Conservation (phyloP, 2,888 invertebrate species). For the Oscheius sp. region DNA sequence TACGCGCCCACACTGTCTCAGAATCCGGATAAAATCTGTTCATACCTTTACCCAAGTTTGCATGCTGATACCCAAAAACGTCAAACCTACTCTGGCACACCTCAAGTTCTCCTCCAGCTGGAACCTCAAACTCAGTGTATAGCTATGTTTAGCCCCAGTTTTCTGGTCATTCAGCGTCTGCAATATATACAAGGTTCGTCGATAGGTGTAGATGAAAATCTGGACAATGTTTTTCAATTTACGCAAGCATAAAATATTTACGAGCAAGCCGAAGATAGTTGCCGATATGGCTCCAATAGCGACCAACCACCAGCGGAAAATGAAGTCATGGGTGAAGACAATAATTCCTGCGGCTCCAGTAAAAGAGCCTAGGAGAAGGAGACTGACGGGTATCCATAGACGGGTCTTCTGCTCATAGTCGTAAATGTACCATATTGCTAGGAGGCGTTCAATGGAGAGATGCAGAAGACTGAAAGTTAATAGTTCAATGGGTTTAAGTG, state of each 20-base stretch:
- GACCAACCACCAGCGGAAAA: not conserved
- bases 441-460: slow-evolving; percentile 10
- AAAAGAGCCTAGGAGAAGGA: not conserved
- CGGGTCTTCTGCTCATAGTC: slow-evolving; percentile 16
- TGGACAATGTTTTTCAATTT: not conserved
- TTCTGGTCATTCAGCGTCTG: not conserved
- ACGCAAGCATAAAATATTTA: not conserved
- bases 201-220: not conserved
- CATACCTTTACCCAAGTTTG: too few relatives aligned
- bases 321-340: not conserved
- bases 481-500: too few relatives aligned
- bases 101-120: slow-evolving; percentile 7
- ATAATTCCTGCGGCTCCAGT: not conserved
- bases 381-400: not conserved
- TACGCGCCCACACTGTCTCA: too few relatives aligned
- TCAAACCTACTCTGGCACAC: not conserved
- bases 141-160: not conserved
- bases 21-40: too few relatives aligned
- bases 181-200: not conserved
- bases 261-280: not conserved
- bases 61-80: not conserved
- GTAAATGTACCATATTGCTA: slow-evolving; percentile 1
- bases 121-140: slow-evolving; percentile 13
- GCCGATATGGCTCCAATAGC: not conserved
- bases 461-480: not conserved